Evolutionary conservation across 2,797 vertebrate species (phyloP).

Genomic region (Pogonophryne albipinna): DNA sequence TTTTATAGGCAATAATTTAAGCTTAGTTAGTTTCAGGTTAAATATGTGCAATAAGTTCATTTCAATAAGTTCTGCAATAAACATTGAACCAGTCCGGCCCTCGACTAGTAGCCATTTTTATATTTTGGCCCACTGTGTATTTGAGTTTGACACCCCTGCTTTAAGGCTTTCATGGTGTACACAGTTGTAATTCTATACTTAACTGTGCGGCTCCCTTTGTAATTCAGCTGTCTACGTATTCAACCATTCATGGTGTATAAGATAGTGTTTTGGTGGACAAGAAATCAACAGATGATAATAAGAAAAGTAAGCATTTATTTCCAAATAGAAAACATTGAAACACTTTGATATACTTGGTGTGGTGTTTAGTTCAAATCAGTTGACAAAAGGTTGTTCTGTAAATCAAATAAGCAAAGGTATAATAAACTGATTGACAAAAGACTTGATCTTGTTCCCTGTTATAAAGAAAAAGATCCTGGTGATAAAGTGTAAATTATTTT

Average conservation of each 20-base stretch:
- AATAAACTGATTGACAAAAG: background rate
- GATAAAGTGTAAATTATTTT: background rate
- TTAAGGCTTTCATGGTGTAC: too few species aligned
- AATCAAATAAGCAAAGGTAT: background rate
- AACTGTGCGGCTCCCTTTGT: too few species aligned
- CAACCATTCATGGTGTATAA: background rate
- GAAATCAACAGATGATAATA: background rate
- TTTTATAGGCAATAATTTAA: too few species aligned
- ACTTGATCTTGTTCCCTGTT: background rate
- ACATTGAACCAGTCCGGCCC: too few species aligned
- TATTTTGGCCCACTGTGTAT: too few species aligned
- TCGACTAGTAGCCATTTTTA: too few species aligned
- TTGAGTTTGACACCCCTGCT: too few species aligned
- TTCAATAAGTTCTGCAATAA: too few species aligned
- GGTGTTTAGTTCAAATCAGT: background rate
- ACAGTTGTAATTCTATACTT: too few species aligned
- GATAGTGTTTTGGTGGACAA: background rate
- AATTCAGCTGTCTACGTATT: background rate
- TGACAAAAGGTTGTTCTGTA: background rate
- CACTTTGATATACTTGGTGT: background rate
- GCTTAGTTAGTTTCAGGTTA: too few species aligned
- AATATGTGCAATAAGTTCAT: too few species aligned
- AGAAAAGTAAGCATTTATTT: constrained; percentile 37
- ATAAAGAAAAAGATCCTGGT: background rate
- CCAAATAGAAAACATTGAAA: constrained; percentile 8